phyloP scores from a whole-genome alignment of 2,113 vertebrate species.

The mouse (Mus musculus) region DNA sequence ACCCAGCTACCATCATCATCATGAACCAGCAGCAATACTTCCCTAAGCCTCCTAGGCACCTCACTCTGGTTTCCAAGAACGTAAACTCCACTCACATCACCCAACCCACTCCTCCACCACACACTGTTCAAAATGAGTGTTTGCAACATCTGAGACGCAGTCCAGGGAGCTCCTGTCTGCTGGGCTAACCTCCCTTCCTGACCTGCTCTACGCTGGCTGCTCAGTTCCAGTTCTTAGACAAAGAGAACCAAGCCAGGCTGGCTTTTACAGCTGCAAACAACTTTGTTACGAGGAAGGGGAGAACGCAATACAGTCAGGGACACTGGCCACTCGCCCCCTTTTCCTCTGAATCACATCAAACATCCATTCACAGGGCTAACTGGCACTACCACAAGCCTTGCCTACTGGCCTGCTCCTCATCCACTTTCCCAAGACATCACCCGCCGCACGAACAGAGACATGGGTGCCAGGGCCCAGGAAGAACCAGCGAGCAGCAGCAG shows the following conservation, averaged over 20 bases:
- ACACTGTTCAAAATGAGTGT: constrained; percentile 63
- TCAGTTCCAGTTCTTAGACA: constrained; percentile 23
- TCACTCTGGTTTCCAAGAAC: constrained; percentile 75
- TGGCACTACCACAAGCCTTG: constrained; percentile 30
- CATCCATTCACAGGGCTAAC: constrained; percentile 18
- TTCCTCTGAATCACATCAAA: neutral
- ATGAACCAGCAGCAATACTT: constrained; percentile 67
- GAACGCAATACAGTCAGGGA: neutral
- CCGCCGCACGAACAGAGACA: neutral
- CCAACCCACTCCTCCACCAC: constrained; percentile 47
- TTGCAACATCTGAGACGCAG: constrained; percentile 50
- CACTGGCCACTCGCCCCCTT: neutral
- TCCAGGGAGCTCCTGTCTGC: constrained; percentile 17
- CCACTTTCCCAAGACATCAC: neutral
- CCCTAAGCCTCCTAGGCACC: constrained; percentile 73
- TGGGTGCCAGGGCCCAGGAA: neutral
- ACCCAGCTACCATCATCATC: neutral
- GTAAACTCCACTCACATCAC: constrained; percentile 66
- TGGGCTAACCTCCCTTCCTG: neutral
- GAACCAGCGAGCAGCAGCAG: neutral
- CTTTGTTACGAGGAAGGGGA: neutral
- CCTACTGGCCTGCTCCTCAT: constrained; percentile 58
- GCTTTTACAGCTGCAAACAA: constrained; percentile 28
- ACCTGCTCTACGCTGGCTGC: neutral
- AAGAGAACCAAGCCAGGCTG: constrained; percentile 11